Base-by-base conservation (phyloP, 2,797 vertebrate species). In the Alfaro cultratus region DNA sequence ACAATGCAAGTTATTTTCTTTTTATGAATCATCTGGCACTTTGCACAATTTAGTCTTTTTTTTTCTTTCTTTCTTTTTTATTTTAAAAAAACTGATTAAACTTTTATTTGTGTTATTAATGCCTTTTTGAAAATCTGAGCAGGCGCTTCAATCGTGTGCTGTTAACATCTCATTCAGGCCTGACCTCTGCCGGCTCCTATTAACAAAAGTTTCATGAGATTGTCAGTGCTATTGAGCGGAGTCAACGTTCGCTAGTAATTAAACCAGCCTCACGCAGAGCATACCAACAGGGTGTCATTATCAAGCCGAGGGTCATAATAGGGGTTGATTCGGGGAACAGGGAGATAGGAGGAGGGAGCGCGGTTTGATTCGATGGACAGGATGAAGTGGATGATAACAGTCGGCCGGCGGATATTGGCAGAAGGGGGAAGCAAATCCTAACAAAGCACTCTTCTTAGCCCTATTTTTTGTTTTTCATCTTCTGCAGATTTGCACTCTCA, bases 181-280 rank as follows among this genome's bases (percentile, higher is more conserved):
- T 47, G 49, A 78, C 62, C 41, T 67, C 46, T 64, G 11, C 51
- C 79, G 72, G 4, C 55, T 78, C 23, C 31, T 12, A n/a, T 83
- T 55, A 53, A 73, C 57, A 82, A 76, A 87, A 73, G 76, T 82
- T 75, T 83, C 41, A 46, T 55, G 43, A 76, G 82, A 80, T 34
- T 41, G 68, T 75, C 57, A 31, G 29, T 70, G 31, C 55, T 34
- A 43, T 13, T 31, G 62, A 75, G 78, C 60, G 10, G 49, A 75
- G 45, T 89, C 82, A 80, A 79, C 34, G 46, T 78, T 82, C 29
- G 71, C 60, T 76, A 47, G 45, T 85, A 75, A 89, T 88, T 83
- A 91, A 82, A 49, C 36, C 67, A 49, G 80, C 74, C 41, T 49
- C 76, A 78, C 75, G 46, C 72, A 0, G 43, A 78, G 77, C 26